These are phyloP conservation scores for Drosophila aldrichi DNA, from an alignment of 2,888 invertebrate species.

Conservation along the genomic window DNA sequence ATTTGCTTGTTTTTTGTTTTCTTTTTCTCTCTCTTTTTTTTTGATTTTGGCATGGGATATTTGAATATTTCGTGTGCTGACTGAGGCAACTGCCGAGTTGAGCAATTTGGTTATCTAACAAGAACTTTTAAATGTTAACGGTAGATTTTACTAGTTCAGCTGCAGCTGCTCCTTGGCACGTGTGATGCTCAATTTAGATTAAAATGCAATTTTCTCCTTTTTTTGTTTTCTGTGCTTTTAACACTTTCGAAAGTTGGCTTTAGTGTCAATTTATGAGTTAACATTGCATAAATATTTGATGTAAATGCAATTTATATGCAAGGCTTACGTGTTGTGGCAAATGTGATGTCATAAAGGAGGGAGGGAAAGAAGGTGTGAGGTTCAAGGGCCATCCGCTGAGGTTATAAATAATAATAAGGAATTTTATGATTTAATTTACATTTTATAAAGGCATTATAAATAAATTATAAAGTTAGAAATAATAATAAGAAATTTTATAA, in stretches of 20 bases:
- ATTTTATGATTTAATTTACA: not conserved
- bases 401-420: not conserved
- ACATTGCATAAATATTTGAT: constrained; percentile 11
- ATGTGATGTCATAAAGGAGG: not conserved
- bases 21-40: not conserved
- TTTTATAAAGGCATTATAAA: not conserved
- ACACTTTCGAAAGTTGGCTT: not conserved
- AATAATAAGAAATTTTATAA: not conserved
- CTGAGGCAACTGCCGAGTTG: not conserved
- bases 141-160: not conserved
- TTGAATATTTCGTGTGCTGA: constrained; percentile 15
- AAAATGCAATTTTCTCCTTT: not conserved
- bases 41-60: constrained; percentile 7
- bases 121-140: not conserved
- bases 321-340: not conserved
- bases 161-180: not conserved
- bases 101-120: constrained; percentile 13
- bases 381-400: no score
- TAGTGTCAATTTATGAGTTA: not conserved
- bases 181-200: not conserved
- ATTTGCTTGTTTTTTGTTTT: not conserved
- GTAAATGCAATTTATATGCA: constrained; percentile 4
- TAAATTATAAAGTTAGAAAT: not conserved
- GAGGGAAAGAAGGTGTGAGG: not conserved
- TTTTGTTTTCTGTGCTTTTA: not conserved